Evolutionary conservation across 1,140 invertebrate species (phyloP).

Genomic region (Trissolcus basalis): DNA sequence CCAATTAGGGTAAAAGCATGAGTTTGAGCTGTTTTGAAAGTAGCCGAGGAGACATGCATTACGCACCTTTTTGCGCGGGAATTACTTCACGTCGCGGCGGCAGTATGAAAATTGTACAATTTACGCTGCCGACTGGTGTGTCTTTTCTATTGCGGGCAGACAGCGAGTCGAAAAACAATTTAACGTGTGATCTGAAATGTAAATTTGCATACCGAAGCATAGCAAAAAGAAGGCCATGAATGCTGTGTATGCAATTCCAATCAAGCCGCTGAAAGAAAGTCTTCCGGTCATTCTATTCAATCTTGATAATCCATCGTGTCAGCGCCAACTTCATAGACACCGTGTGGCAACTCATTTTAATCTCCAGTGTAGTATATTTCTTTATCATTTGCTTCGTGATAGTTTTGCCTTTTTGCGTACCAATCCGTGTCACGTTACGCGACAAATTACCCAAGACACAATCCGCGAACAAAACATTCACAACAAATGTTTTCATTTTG

Average conservation of each 20-base stretch:
- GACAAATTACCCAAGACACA: slow-evolving; percentile 49
- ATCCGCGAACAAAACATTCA: not conserved
- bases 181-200: slow-evolving; percentile 30
- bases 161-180: slow-evolving; percentile 33
- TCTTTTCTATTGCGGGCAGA: slow-evolving; percentile 11
- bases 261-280: slow-evolving; percentile 50
- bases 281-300: slow-evolving; percentile 59
- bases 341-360: slow-evolving; percentile 33
- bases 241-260: slow-evolving; percentile 48
- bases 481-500: no score
- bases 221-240: slow-evolving; percentile 32
- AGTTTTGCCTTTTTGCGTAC: slow-evolving; percentile 36
- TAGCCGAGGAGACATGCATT: slow-evolving; percentile 22
- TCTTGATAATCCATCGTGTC: slow-evolving; percentile 42
- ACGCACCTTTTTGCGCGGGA: slow-evolving; percentile 18
- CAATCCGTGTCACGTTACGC: slow-evolving; percentile 38
- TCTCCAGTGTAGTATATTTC: slow-evolving; percentile 5
- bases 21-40: slow-evolving; percentile 32
- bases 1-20: slow-evolving; percentile 31
- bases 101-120: slow-evolving; percentile 41
- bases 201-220: slow-evolving; percentile 40
- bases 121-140: slow-evolving; percentile 12
- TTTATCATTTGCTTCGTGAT: slow-evolving; percentile 44
- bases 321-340: slow-evolving; percentile 23
- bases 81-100: slow-evolving; percentile 18